Evolutionary conservation across 2,113 vertebrate genomes (phyloP), one percentile per base, ranked within the genome.

Genomic region (Gnathonemus longibarbis): DNA sequence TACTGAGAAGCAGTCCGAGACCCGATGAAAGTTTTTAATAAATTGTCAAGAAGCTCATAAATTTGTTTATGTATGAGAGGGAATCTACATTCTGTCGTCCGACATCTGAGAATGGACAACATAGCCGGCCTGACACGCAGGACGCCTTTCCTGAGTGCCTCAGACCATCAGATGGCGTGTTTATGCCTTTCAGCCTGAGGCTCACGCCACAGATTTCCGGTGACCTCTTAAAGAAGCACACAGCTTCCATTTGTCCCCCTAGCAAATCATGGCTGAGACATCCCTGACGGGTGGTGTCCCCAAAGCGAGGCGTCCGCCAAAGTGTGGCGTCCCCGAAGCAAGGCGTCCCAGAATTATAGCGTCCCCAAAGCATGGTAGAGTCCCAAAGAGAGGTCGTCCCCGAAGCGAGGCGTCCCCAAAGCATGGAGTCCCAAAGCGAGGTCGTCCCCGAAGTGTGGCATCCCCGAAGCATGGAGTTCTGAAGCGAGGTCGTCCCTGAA

Each of bases 391-490:
- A 8, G 46, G 46, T 1, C 46, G 46, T 48, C 46, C 46, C 46
- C 8, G 8, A 48, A 48, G 46, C 6, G 10, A 15, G 50, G 10
- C 50, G 0, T 15, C 11, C 11, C 11, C 15, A 3, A 52, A 52
- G 46, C 46, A 8, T 46, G 46, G 46, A 8, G 1, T 8, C 46
- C 46, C 46, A 1, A 46, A 46, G 46, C 35, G 35, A 39, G 35
- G 35, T 39, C 0, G 11, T 50, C 11, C 49, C 11, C 2, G 0
- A 50, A 13, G 49, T 0, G 11, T 1, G 11, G 10, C 0, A 0
- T 53, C 52, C 52, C 17, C 52, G 2, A 10, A 49, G 48, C 9
- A 0, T 48, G 9, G 46, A 39, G 11, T 50, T 3, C 11, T 4
- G 0, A 10, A 49, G 48, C 9, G 0, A 3, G 11, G 10, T 53